Evolutionary conservation across 2,888 invertebrate genomes (phyloP).

Genomic region (Acleris emargana): DNA sequence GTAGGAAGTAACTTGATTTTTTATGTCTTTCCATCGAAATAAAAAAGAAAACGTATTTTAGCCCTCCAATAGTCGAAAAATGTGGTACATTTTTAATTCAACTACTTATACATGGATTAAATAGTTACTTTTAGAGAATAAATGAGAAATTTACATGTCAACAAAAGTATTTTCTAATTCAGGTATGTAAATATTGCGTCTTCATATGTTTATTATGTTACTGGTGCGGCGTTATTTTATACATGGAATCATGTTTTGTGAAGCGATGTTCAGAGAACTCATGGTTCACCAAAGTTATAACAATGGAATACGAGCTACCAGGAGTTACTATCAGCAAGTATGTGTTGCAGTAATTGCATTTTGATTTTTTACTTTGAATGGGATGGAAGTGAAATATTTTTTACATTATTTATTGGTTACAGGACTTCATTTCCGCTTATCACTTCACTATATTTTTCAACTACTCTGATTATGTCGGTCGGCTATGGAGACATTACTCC

Average conservation of each 20-base stretch:
- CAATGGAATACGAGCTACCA: conserved; percentile 52
- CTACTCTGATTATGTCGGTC: conserved; percentile 68
- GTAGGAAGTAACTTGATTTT: no score
- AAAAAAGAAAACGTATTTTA: no score
- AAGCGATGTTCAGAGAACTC: conserved; percentile 73
- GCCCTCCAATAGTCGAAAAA: background rate
- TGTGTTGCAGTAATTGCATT: conserved; percentile 23
- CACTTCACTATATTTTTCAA: conserved; percentile 75
- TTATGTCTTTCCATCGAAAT: no score
- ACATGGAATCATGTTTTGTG: conserved; percentile 79
- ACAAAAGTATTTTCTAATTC: conserved; percentile 37
- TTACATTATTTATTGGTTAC: conserved; percentile 36
- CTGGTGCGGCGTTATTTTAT: conserved; percentile 80
- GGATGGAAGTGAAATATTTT: background rate
- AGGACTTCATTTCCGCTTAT: conserved; percentile 66
- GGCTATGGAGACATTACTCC: conserved; percentile 78
- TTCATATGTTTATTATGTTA: conserved; percentile 75
- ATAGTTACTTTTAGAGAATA: no score
- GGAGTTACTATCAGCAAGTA: conserved; percentile 54
- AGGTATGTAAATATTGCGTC: conserved; percentile 74
- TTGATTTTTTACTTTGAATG: background rate
- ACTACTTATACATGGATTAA: no score
- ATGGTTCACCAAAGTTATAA: conserved; percentile 73
- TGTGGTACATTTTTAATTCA: no score
- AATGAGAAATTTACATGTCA: no score